Base-by-base conservation (phyloP, 1,140 invertebrate genomes). In the Pollicipes pollicipes region DNA sequence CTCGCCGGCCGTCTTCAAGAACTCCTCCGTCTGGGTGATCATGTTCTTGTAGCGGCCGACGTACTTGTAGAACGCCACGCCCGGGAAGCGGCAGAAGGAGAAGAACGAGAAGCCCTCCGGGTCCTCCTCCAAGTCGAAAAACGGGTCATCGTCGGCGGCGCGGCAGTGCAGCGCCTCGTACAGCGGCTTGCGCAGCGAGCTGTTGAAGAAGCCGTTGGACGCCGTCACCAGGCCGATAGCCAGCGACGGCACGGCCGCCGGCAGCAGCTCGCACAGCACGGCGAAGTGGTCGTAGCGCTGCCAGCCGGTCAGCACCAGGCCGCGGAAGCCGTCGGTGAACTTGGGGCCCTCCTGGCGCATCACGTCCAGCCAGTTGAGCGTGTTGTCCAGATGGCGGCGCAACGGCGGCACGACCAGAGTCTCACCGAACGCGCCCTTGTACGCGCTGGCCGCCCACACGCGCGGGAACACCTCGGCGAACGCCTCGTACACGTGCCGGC, bases 261-360 rank as follows among this genome's bases (percentile, higher is more conserved):
- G 87, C 16, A 88, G 76, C 16, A 88, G 77, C 76, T 88, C 87
- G 79, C 85, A 86, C 6, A 88, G 76, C 13, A 85, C 80, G 27
- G 85, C 82, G 80, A 87, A 87, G 77, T 88, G 87, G 75, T 88
- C 87, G 77, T 86, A 88, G 73, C 82, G 76, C 69, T 82, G 81
- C 83, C 83, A 84, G n/a, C 83, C 83, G 66, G 83, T 84, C 16
- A 84, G n/a, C 68, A 80, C 79, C 74, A 82, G 79, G 29, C 83
- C 83, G 68, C 74, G 70, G 67, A 78, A 67, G 31, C 73, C 72
- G 70, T 74, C 67, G n/a, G 71, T 45, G 10, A 79, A 75, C 63
- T 75, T 67, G 24, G 64, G 32, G n/a, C 70, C 68, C 30, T 73
- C 45, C 28, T 73, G 71, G 66, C 71, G 37, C 21, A 75, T 30